These are phyloP conservation scores for Amblyornis subalaris DNA, from an alignment of 2,113 vertebrate species.

Conservation along the genomic window DNA sequence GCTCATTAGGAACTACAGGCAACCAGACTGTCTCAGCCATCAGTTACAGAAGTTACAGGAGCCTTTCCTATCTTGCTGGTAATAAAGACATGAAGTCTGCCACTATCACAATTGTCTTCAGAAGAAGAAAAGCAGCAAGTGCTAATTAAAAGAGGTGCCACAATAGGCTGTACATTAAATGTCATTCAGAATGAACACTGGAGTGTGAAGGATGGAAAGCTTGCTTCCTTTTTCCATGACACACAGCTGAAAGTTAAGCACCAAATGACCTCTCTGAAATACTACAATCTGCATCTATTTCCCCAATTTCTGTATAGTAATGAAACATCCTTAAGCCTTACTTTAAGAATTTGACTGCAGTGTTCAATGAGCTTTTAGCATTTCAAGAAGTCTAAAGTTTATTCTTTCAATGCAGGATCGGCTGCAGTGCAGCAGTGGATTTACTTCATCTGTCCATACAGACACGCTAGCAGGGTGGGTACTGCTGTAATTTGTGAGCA, in stretches of 20 bases:
- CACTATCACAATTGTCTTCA: not conserved
- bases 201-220: conserved; percentile 22
- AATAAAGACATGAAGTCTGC: conserved; percentile 21
- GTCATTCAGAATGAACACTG: not conserved
- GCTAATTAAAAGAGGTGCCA: conserved; percentile 35
- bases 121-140: not conserved
- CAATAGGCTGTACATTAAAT: not conserved
- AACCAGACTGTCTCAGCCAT: conserved; percentile 4
- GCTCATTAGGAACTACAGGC: not conserved
- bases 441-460: not conserved
- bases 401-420: not conserved
- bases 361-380: not conserved
- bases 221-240: conserved; percentile 12
- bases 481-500: not conserved
- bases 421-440: not conserved
- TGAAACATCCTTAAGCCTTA: not conserved
- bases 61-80: not conserved
- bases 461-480: fast-evolving
- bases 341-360: not conserved
- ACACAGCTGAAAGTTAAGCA: not conserved
- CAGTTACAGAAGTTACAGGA: not conserved
- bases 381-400: not conserved
- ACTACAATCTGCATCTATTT: not conserved
- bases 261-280: not conserved
- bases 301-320: not conserved